Conservation (phyloP, 2,113 vertebrate species). For the Protobothrops flavoviridis region DNA sequence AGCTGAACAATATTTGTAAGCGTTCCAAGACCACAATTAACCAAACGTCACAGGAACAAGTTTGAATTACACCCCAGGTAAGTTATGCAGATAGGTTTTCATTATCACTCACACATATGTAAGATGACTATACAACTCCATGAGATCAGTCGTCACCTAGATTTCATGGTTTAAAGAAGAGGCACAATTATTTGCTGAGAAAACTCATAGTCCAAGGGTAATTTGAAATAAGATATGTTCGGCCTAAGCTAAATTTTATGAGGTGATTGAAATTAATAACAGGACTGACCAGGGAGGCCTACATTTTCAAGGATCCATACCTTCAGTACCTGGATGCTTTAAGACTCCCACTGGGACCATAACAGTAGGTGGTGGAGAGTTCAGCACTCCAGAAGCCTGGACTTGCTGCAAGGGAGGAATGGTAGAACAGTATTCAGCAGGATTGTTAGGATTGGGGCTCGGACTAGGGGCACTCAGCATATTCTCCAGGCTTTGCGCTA, state of each 20-base stretch:
- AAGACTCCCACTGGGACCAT: constrained; percentile 98
- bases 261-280: not conserved
- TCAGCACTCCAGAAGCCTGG: constrained; percentile 92
- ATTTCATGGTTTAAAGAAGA: not conserved
- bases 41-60: not conserved
- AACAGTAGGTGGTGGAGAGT: constrained; percentile 95
- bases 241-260: not conserved
- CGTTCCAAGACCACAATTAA: not conserved
- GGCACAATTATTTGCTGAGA: not conserved
- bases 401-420: constrained; percentile 98
- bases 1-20: not conserved
- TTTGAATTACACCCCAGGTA: not conserved
- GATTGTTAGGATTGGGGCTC: constrained; percentile 98
- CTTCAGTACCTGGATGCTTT: constrained; percentile 90
- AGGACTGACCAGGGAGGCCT: not conserved
- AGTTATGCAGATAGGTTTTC: not conserved
- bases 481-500: constrained; percentile 90
- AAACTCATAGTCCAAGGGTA: not conserved
- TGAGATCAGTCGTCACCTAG: not conserved
- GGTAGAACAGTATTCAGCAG: constrained; percentile 98
- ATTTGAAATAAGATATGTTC: not conserved
- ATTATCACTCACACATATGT: not conserved
- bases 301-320: constrained; percentile 59
- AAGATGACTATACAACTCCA: not conserved
- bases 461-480: constrained; percentile 83